These are phyloP conservation scores for Dolichopus griseipennis DNA, from an alignment of 2,888 invertebrate species.

Conservation along the genomic window DNA sequence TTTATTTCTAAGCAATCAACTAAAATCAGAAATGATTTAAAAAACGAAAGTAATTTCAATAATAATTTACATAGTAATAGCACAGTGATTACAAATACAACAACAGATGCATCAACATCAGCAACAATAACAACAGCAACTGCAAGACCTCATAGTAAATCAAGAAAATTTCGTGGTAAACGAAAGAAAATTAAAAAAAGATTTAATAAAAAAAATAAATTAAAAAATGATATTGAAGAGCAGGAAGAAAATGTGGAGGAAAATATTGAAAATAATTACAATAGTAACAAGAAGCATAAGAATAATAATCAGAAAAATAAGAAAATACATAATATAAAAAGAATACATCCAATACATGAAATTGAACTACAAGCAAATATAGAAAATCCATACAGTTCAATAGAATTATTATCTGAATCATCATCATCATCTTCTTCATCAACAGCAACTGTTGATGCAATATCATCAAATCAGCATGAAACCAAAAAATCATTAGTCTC, in stretches of 20 bases:
- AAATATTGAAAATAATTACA: too few relatives aligned
- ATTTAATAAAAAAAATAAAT: constrained; percentile 1
- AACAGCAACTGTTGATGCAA: neutral
- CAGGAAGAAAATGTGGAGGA: neutral
- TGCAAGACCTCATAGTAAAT: neutral
- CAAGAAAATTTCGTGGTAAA: constrained; percentile 1
- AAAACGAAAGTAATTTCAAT: too few relatives aligned
- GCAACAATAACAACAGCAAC: too few relatives aligned
- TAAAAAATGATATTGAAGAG: neutral
- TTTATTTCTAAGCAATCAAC: too few relatives aligned
- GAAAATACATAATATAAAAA: neutral
- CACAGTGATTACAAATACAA: too few relatives aligned
- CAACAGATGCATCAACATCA: too few relatives aligned
- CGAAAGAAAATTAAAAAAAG: constrained; percentile 2
- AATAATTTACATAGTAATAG: too few relatives aligned
- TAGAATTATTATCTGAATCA: neutral
- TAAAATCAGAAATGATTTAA: too few relatives aligned
- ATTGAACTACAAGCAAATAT: neutral
- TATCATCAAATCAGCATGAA: too few relatives aligned
- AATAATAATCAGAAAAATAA: neutral
- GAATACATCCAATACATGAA: neutral
- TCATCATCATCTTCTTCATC: neutral
- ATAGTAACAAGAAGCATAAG: too few relatives aligned
- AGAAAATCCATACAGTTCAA: neutral
- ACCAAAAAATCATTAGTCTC: neutral